Evolutionary conservation across 2,113 vertebrate species (phyloP), one percentile per base, ranked within the genome.

Genomic region (Melanotaenia duboulayi): DNA sequence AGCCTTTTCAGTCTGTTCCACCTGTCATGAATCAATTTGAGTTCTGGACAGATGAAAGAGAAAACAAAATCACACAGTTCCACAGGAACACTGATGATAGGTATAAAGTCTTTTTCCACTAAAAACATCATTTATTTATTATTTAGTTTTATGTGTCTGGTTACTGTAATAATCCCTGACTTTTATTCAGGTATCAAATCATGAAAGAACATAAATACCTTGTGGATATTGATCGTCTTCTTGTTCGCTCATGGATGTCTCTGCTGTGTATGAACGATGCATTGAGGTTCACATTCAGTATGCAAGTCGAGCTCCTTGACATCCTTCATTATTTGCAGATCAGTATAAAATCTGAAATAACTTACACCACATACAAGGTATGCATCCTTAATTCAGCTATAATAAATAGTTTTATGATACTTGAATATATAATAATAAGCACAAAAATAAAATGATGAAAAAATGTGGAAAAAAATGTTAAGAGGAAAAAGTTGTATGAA

Each of bases 231-330:
- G 92, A 95, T 14, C 16, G 0, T 7, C 52, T 59, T 1, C 85
- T 96, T 60, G 85, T 89, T 74, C 86, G 54, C 7, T 94, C 94
- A 25, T 96, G 95, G 95, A 84, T 95, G 50, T 91, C 67, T 25
- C 48, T 95, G 76, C 67, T 95, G 22, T 71, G 81, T 46, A 11
- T 91, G 28, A 1, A 16, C 0, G 25, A 19, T 44, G 51, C 95
- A 71, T 9, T 24, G 39, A 80, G 80, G 10, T 92, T 92, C 63
- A 7, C 91, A 1, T 16, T 4, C 0, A 2, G 6, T 0, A 62
- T 81, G 39, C 55, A 56, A 35, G 40, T 76, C 11, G 65, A 78
- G 0, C 37, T 93, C 3, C 60, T 93, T 1, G 83, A 86, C 28
- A 65, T 69, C 6, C 91, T 95, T 16, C 73, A 74, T 0, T 91